Evolutionary conservation across 2,113 vertebrate genomes (phyloP).

Genomic region (Tragelaphus buxtoni): DNA sequence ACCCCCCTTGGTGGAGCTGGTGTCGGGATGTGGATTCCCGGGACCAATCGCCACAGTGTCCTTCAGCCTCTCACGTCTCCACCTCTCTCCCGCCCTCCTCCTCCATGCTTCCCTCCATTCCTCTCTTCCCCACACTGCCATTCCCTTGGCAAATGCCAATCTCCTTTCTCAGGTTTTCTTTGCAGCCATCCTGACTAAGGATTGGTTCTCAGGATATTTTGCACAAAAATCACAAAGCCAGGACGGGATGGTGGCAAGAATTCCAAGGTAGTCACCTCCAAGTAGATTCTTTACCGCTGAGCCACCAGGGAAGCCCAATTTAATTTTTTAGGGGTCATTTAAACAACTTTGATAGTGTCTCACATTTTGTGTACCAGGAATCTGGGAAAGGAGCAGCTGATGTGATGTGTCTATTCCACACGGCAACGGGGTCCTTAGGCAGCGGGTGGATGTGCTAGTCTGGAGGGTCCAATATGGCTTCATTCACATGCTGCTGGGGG

Average conservation of each 20-base stretch:
- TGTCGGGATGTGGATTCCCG: background rate
- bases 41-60: background rate
- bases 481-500: background rate
- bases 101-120: background rate
- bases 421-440: background rate
- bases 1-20: background rate
- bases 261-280: background rate
- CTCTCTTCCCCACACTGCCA: background rate
- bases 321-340: background rate
- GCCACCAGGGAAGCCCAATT: background rate
- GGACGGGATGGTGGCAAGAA: background rate
- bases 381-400: background rate
- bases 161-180: background rate
- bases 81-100: background rate
- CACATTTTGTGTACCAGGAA: background rate
- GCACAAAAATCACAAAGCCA: background rate
- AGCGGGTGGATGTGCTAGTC: background rate
- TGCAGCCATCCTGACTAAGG: background rate
- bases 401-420: background rate
- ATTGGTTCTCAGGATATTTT: background rate
- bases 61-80: accelerated
- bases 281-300: background rate
- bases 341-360: background rate
- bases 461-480: background rate
- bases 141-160: background rate